Base-by-base conservation (phyloP, 2,888 invertebrate genomes). In the Cactoblastis cactorum region DNA sequence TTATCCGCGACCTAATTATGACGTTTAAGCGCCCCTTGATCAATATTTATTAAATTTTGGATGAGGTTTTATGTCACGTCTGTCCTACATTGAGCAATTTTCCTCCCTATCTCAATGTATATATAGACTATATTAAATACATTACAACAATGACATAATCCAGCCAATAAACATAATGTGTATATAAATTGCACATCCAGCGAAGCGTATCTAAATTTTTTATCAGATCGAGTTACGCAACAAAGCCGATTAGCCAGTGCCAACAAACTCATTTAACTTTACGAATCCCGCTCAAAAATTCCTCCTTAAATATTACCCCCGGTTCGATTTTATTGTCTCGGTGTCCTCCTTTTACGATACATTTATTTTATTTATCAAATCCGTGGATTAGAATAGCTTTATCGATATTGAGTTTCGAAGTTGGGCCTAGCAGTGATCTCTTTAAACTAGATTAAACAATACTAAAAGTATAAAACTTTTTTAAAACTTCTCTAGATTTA, bases 221-320 rank as follows among this genome's bases (percentile, higher is more conserved):
- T 81, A 85, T 85, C 85, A 69, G 83, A 86, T 85, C 67, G 66
- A 63, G 72, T 71, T 79, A 71, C 74, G 74, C 75, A 79, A 83
- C 80, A 80, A 79, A 80, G 71, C 63, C 71, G 77, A 77, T 78
- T 77, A 77, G 74, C 71, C 74, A 70, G 71, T 77, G 77, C 71
- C 79, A 82, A 79, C 79, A 83, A 86, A 86, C 85, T 85, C 86
- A 87, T 89, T 89, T 86, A 88, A 88, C 87, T 87, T 87, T 78
- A 75, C 79, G 80, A 77, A 77, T 74, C 74, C 69, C 66, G 71
- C 74, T 80, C 78, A 80, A 83, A 83, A 82, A 83, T 80, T 69
- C 67, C 71, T 67, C 70, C 69, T 69, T 67, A 75, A 80, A 82
- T 81, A 82, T 83, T 79, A 77, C 68, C 71, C 75, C 75, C 71